phyloP scores from a whole-genome alignment of 92 coral and sea anemone genomes.

The Galaxea fascicularis region DNA sequence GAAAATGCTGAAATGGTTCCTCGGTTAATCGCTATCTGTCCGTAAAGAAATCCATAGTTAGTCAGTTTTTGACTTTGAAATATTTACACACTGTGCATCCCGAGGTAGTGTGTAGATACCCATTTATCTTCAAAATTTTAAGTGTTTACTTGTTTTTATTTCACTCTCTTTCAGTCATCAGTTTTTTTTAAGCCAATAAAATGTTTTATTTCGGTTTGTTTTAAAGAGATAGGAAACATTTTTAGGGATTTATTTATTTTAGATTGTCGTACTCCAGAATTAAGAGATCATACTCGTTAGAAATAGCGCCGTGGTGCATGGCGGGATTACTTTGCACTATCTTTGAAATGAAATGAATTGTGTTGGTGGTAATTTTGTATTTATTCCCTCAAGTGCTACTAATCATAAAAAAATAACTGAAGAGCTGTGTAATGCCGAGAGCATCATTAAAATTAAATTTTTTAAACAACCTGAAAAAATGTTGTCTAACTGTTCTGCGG shows the following conservation, averaged over 20 bases:
- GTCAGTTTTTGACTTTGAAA: too few relatives aligned
- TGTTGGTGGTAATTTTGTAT: conserved; percentile 41
- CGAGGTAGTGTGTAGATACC: background rate
- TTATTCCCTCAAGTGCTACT: conserved; percentile 23
- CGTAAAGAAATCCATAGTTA: too few relatives aligned
- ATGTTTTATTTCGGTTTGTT: background rate
- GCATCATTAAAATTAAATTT: conserved; percentile 39
- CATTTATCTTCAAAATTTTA: background rate
- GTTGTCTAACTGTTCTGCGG: background rate
- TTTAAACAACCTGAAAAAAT: background rate
- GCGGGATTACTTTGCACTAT: conserved; percentile 17
- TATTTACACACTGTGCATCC: too few relatives aligned
- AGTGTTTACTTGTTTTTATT: background rate
- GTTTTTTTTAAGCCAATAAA: background rate
- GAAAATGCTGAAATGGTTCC: too few relatives aligned
- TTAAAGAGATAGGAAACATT: background rate
- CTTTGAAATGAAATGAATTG: conserved; percentile 32
- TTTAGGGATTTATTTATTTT: conserved; percentile 38
- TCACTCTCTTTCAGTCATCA: background rate
- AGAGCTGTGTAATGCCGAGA: conserved; percentile 5
- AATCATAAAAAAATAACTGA: background rate
- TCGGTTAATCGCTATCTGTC: too few relatives aligned
- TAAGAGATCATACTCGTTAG: conserved; percentile 13
- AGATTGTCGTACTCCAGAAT: background rate
- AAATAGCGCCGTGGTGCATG: conserved; percentile 1